Conservation (phyloP, 2,888 invertebrate species). For the Allygus modestus region DNA sequence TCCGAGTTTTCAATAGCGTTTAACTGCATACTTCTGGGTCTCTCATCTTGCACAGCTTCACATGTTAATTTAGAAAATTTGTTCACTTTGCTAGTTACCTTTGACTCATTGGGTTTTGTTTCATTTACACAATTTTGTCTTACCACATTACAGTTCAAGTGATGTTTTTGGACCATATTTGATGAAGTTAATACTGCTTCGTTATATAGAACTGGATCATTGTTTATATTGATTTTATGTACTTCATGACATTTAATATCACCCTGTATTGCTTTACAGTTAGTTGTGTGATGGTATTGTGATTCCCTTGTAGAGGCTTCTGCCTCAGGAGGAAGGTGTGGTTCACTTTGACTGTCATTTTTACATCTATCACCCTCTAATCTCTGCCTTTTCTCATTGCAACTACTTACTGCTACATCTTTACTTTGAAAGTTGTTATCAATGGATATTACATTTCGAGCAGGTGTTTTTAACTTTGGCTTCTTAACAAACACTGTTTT, state of each 20-base stretch:
- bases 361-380: neutral
- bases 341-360: neutral
- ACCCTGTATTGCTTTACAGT: too few species aligned
- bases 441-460: neutral
- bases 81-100: too few species aligned
- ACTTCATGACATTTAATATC: neutral
- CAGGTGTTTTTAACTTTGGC: neutral
- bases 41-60: too few species aligned
- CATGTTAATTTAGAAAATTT: too few species aligned
- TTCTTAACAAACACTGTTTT: neutral
- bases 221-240: neutral
- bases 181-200: neutral
- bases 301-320: neutral
- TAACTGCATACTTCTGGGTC: too few species aligned
- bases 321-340: neutral
- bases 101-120: neutral
- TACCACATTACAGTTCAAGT: neutral
- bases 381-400: neutral
- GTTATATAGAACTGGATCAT: neutral
- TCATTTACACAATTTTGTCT: neutral
- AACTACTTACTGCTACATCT: neutral
- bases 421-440: neutral
- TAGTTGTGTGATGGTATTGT: too few species aligned
- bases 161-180: neutral
- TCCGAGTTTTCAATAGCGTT: too few species aligned